Base-by-base conservation (phyloP, 2,888 invertebrate genomes). In the Alcis repandata region DNA sequence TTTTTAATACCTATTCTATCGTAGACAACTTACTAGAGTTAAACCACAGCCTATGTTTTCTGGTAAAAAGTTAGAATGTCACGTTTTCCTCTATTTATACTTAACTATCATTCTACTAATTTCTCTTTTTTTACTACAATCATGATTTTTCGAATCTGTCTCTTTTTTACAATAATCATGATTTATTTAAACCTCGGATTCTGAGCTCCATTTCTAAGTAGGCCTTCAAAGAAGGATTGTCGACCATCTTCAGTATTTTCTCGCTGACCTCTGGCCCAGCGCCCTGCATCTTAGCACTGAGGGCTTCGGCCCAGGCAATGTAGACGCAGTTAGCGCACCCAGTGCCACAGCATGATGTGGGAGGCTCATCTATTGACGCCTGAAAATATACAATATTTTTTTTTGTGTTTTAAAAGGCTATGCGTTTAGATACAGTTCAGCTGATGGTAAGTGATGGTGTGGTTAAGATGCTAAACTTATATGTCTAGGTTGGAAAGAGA, bases 321-420 rank as follows among this genome's bases (percentile, higher is more conserved):
- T 97, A 98, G 6, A 99, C 98, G 85, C 99, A 99, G 88, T 98
- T 98, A 0, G 96, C 94, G 90, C 99, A 99, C 0, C 98, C 98
- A 0, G 98, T 97, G 95, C 97, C 97, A 80, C 98, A 99, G 86
- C 98, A 99, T 27, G 95, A 96, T 2, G 97, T 96, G 0, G 98
- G 98, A 41, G 95, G 95, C 65, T 95, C 95, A 11, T 96, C 96
- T 72, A 94, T 79, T 1, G 89, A 90, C 6, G 91, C 91, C 94
- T 94, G 76, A 2, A 87, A 85, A 65, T 57, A 48, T 59, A 66
- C 13, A 3, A 49, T 33, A 15, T 3, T 4, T 1, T n/a, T n/a
- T 13, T 20, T 13, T 45, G 0, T 22, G 0, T 13, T 3, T 1
- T 43, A 10, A 19, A 10, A 19, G 19, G 19, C 19, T 43, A 8